A percentile compares a stretch with the other conserved stretches of the same genome.
Evolutionary conservation across 2,113 vertebrate genomes (phyloP).

Genomic region (Carassius auratus): DNA sequence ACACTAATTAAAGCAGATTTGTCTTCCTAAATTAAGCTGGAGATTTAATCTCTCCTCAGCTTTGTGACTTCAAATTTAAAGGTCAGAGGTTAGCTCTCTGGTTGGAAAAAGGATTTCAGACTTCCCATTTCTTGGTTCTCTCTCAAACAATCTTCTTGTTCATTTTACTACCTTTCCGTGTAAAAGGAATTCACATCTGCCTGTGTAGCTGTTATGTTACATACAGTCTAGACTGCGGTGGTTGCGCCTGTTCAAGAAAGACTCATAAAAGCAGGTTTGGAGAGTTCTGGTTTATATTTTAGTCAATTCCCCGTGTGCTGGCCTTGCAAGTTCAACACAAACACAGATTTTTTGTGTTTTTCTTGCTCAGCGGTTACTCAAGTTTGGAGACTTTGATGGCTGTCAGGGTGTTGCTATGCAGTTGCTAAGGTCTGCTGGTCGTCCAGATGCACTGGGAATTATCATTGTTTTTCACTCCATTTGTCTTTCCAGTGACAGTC

Average conservation of each 20-base stretch:
- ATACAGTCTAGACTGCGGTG: conserved; percentile 55
- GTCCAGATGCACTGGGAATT: neutral
- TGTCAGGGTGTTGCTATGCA: conserved; percentile 1
- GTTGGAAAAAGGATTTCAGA: conserved; percentile 22
- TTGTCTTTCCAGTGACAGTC: neutral
- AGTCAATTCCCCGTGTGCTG: neutral
- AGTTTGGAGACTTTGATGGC: neutral
- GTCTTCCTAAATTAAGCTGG: conserved; percentile 65
- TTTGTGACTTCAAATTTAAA: conserved; percentile 50
- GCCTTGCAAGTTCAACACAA: conserved; percentile 6
- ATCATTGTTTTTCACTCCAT: neutral
- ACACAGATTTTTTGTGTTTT: neutral
- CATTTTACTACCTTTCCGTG: conserved; percentile 40
- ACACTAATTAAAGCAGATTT: conserved; percentile 66
- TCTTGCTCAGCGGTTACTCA: neutral
- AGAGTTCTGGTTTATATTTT: conserved; percentile 36
- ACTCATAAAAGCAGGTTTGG: conserved; percentile 25
- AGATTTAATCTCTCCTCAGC: conserved; percentile 66
- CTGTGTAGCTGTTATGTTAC: conserved; percentile 11
- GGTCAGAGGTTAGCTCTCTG: conserved; percentile 26
- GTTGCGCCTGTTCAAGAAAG: conserved; percentile 45
- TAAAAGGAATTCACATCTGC: conserved; percentile 24
- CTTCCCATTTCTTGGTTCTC: neutral
- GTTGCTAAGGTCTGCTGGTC: neutral
- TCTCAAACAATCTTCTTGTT: conserved; percentile 23